These are phyloP conservation scores for Andrena marginata DNA, from an alignment of 2,888 invertebrate species.

Conservation along the genomic window DNA sequence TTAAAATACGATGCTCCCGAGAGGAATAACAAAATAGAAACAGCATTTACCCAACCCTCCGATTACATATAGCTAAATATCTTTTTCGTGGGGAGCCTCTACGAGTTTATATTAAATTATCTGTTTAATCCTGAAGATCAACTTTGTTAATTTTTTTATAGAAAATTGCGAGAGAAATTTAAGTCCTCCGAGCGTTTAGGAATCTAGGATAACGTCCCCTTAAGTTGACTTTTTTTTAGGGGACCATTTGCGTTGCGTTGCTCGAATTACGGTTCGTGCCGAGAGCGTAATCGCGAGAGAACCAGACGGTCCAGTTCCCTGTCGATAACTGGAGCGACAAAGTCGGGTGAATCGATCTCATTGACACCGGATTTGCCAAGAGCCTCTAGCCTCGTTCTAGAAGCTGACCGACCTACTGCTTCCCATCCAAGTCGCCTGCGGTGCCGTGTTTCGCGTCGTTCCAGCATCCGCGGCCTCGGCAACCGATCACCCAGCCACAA, in stretches of 20 bases:
- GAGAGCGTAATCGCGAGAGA: slow-evolving; percentile 30
- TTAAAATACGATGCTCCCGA: no score
- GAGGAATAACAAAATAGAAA: no score
- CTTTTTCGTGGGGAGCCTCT: no score
- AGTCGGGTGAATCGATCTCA: slow-evolving; percentile 63
- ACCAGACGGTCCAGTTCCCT: slow-evolving; percentile 53
- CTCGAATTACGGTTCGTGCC: slow-evolving; percentile 14
- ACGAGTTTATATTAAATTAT: no score
- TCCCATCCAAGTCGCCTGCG: slow-evolving; percentile 37
- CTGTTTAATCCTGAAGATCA: no score
- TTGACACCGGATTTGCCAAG: slow-evolving; percentile 64
- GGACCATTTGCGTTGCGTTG: background rate
- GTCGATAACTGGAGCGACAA: slow-evolving; percentile 57
- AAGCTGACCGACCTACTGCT: slow-evolving; percentile 60
- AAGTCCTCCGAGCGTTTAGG: no score
- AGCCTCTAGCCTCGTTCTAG: slow-evolving; percentile 57
- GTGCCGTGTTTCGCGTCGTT: background rate
- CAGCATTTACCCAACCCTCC: no score
- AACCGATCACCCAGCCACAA: background rate
- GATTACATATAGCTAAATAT: no score
- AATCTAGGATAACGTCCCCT: no score
- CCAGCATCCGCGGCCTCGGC: slow-evolving; percentile 15
- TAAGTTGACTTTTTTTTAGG: no score
- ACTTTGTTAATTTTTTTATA: no score
- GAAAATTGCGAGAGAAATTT: no score